Percentiles rank a stretch among this genome's conserved stretches.
Evolutionary conservation across 2,113 vertebrate species (phyloP).

Genomic region (Neogale vison): DNA sequence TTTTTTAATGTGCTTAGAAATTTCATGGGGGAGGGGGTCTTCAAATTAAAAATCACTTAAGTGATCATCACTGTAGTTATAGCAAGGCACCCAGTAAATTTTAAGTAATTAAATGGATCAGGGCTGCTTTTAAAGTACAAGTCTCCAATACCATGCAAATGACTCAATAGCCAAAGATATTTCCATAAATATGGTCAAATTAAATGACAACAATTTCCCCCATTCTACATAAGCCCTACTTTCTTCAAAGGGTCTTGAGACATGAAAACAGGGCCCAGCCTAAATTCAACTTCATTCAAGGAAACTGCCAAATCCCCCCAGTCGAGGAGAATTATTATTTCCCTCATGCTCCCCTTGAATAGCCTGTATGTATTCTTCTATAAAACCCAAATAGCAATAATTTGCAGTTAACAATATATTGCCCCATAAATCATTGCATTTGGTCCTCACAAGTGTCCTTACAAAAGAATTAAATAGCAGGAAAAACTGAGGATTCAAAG

Average conservation of each 20-base stretch:
- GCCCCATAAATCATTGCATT: neutral
- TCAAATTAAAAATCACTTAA: slow-evolving; percentile 79
- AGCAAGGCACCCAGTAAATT: slow-evolving; percentile 70
- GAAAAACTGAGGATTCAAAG: neutral
- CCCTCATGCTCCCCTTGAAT: neutral
- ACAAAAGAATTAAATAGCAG: neutral
- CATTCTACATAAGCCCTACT: neutral
- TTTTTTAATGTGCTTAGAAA: slow-evolving; percentile 24
- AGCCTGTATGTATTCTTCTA: neutral
- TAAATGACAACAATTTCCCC: neutral
- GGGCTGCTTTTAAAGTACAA: slow-evolving; percentile 55
- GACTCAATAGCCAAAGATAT: neutral
- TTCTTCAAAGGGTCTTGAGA: neutral
- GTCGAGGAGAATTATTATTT: neutral
- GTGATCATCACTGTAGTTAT: slow-evolving; percentile 74
- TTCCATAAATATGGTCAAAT: neutral
- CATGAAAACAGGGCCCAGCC: neutral
- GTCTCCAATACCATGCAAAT: slow-evolving; percentile 55
- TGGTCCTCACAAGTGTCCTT: neutral
- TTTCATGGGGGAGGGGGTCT: neutral
- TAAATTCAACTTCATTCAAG: neutral
- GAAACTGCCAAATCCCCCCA: neutral
- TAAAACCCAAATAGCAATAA: neutral
- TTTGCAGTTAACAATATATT: neutral
- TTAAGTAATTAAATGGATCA: slow-evolving; percentile 72